Percentiles rank a stretch among this genome's conserved stretches.
Conservation (phyloP, 2,797 vertebrate species). For the Syngnathus acus region DNA sequence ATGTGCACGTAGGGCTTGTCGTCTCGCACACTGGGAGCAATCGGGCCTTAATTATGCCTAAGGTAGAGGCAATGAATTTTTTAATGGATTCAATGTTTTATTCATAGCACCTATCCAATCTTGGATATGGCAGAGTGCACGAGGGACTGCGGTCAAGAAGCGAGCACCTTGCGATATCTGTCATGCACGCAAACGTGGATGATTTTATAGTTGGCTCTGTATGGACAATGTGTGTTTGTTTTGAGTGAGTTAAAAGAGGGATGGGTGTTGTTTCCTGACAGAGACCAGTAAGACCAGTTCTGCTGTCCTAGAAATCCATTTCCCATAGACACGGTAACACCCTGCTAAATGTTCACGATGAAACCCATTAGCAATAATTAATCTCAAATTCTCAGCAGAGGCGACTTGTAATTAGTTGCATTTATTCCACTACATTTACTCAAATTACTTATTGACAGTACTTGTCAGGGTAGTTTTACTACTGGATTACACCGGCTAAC, state of each 20-base stretch:
- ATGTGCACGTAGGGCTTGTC: slow-evolving; percentile 12
- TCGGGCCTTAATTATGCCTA: slow-evolving; percentile 66
- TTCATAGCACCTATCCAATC: slow-evolving; percentile 63
- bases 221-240: slow-evolving; percentile 1
- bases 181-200: neutral
- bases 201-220: neutral
- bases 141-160: slow-evolving; percentile 27
- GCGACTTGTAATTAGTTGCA: neutral
- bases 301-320: slow-evolving; percentile 51
- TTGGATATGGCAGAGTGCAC: slow-evolving; percentile 46
- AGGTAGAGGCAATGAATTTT: slow-evolving; percentile 71
- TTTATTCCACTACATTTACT: neutral
- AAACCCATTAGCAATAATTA: neutral
- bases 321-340: slow-evolving; percentile 22
- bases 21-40: slow-evolving; percentile 41
- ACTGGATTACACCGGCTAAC: slow-evolving; percentile 6
- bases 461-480: neutral
- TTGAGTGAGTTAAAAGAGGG: slow-evolving; percentile 18
- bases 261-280: slow-evolving; percentile 39
- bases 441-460: neutral
- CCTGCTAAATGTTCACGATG: slow-evolving; percentile 7
- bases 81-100: slow-evolving; percentile 74
- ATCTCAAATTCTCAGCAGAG: neutral
- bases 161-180: slow-evolving; percentile 22
- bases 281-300: slow-evolving; percentile 50